Percentiles rank a stretch among this genome's conserved stretches.
Evolutionary conservation across 2,113 vertebrate species (phyloP).

Genomic region (Leuciscus idus): DNA sequence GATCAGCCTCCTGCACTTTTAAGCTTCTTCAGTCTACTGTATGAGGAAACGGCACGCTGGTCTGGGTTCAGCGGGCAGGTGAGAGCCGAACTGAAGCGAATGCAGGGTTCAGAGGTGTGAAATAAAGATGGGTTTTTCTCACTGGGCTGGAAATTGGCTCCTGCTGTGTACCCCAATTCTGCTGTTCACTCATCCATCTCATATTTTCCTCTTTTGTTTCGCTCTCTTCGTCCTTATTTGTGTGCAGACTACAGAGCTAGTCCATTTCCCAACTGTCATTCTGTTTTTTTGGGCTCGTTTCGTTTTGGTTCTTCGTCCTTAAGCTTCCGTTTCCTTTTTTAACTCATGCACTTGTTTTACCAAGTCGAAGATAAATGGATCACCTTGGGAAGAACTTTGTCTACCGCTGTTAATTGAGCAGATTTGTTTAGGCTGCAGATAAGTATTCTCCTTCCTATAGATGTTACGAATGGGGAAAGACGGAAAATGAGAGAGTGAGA

Average conservation of each 20-base stretch:
- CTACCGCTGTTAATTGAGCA: slow-evolving; percentile 39
- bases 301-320: slow-evolving; percentile 47
- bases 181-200: slow-evolving; percentile 52
- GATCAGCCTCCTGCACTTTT: slow-evolving; percentile 22
- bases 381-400: slow-evolving; percentile 14
- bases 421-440: slow-evolving; percentile 25
- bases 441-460: slow-evolving; percentile 10
- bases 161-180: slow-evolving; percentile 14
- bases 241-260: slow-evolving; percentile 19
- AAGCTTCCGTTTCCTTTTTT: background rate
- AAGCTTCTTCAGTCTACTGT: background rate
- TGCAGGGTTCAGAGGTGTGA: slow-evolving; percentile 58
- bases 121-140: slow-evolving; percentile 55
- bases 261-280: slow-evolving; percentile 46
- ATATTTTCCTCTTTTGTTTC: slow-evolving; percentile 59
- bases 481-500: background rate
- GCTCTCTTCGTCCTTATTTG: slow-evolving; percentile 48
- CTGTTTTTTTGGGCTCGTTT: slow-evolving; percentile 32
- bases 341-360: background rate
- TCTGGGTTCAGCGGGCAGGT: slow-evolving; percentile 32
- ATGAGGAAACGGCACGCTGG: slow-evolving; percentile 1
- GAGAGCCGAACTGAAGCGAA: slow-evolving; percentile 46
- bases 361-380: slow-evolving; percentile 17
- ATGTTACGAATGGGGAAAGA: background rate
- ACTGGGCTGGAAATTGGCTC: slow-evolving; percentile 58